phyloP scores from a whole-genome alignment of 1,140 invertebrate genomes.

The Drosophila ohnishii region DNA sequence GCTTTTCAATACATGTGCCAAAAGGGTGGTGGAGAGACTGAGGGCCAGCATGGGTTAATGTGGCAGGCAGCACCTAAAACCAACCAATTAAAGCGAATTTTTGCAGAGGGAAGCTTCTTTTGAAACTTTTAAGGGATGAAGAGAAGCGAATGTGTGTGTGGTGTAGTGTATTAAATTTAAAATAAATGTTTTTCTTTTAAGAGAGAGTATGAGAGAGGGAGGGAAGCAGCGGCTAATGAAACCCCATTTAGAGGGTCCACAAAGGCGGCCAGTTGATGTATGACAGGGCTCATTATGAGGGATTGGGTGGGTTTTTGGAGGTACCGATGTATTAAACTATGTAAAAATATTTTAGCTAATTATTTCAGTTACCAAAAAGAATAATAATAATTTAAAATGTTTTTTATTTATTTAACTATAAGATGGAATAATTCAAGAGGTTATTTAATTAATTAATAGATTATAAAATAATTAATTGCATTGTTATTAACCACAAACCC shows the following conservation, averaged over 20 bases:
- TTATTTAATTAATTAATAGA: background rate
- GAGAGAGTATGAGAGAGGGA: slow-evolving; percentile 2
- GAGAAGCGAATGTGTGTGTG: slow-evolving; percentile 9
- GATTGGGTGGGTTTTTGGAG: background rate
- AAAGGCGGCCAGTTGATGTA: slow-evolving; percentile 45
- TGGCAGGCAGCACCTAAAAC: slow-evolving; percentile 51
- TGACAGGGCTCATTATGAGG: slow-evolving; percentile 32
- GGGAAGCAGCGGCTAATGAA: slow-evolving; percentile 58
- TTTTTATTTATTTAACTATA: background rate
- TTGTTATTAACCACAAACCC: background rate
- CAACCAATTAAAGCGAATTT: slow-evolving; percentile 74
- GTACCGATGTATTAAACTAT: no score
- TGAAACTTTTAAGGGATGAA: slow-evolving; percentile 16
- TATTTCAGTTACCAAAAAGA: no score
- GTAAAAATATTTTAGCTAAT: background rate
- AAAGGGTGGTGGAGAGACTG: background rate
- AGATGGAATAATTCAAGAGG: background rate
- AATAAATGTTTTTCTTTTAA: slow-evolving; percentile 72
- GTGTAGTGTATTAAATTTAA: slow-evolving; percentile 72
- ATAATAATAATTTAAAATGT: background rate
- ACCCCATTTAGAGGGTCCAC: slow-evolving; percentile 57
- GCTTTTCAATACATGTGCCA: slow-evolving; percentile 64
- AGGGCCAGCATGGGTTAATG: slow-evolving; percentile 46
- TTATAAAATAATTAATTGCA: no score
- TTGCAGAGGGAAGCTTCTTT: slow-evolving; percentile 20